phyloP scores from a whole-genome alignment of 1,140 invertebrate genomes.

The Bemisia tabaci region DNA sequence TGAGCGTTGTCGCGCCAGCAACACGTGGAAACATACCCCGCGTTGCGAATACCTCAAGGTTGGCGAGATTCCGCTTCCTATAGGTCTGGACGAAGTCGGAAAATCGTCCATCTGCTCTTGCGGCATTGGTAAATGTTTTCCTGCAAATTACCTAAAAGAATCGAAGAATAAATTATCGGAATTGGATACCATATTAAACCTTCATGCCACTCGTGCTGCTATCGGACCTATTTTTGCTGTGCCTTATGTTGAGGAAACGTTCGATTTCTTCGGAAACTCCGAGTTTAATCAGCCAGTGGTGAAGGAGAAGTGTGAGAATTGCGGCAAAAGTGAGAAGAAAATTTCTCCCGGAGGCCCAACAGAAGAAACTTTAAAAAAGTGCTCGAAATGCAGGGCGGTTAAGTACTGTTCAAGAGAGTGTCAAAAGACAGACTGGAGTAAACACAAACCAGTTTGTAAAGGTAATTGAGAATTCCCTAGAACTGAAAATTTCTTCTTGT shows the following conservation, averaged over 20 bases:
- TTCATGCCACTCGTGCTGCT: neutral
- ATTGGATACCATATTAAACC: neutral
- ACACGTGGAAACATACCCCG: neutral
- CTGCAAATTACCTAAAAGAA: neutral
- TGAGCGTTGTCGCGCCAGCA: neutral
- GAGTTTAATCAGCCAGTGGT: neutral
- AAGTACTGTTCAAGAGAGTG: neutral
- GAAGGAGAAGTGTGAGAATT: neutral
- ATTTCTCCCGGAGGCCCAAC: neutral
- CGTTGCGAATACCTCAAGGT: neutral
- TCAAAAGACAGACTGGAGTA: neutral
- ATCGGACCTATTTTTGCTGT: neutral
- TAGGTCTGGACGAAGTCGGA: neutral
- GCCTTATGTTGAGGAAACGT: neutral
- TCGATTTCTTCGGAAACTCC: neutral
- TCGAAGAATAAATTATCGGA: neutral
- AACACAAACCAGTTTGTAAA: neutral
- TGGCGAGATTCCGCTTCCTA: neutral
- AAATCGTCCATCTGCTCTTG: neutral
- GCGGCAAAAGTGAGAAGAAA: neutral
- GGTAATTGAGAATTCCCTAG: neutral
- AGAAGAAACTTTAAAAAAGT: neutral
- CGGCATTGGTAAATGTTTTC: neutral
- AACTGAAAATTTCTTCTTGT: no score
- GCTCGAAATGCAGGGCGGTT: neutral